These are phyloP conservation scores for Leptatherina wallacei DNA, from an alignment of 2,797 vertebrate species.

Conservation along the genomic window DNA sequence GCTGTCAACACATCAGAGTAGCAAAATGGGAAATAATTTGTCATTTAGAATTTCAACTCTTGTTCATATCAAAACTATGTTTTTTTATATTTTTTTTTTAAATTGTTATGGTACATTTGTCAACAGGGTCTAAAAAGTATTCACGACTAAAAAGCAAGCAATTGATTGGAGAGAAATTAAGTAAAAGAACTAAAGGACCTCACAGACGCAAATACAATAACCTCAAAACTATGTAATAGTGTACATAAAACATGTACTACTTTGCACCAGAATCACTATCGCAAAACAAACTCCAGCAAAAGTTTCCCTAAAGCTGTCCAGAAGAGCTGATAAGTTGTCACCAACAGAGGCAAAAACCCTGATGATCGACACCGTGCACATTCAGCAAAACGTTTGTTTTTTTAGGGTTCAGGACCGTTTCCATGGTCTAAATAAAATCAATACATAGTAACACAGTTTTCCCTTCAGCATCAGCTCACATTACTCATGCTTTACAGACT, in stretches of 20 bases:
- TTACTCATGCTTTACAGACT: conserved; percentile 13
- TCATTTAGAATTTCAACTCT: background rate
- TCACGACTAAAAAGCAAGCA: background rate
- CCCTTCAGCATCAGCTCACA: conserved; percentile 30
- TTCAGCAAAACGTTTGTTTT: background rate
- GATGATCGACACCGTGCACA: background rate
- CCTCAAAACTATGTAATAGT: background rate
- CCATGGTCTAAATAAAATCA: conserved; percentile 27
- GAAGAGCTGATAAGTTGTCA: background rate
- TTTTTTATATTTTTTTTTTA: background rate
- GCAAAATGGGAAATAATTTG: background rate
- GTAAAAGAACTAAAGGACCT: background rate
- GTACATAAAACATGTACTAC: background rate
- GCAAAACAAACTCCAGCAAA: background rate
- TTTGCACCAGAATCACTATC: background rate
- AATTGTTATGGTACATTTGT: no score
- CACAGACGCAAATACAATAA: background rate
- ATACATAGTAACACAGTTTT: conserved; percentile 19
- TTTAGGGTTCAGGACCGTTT: background rate
- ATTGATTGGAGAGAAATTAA: background rate
- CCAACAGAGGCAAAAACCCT: background rate
- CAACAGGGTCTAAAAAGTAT: background rate
- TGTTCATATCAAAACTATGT: background rate
- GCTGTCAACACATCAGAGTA: background rate
- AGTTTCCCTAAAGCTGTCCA: background rate